Percentiles rank a stretch among this genome's conserved stretches.
Evolutionary conservation across 1,140 invertebrate genomes (phyloP).

Genomic region (Lanistes nyassanus): DNA sequence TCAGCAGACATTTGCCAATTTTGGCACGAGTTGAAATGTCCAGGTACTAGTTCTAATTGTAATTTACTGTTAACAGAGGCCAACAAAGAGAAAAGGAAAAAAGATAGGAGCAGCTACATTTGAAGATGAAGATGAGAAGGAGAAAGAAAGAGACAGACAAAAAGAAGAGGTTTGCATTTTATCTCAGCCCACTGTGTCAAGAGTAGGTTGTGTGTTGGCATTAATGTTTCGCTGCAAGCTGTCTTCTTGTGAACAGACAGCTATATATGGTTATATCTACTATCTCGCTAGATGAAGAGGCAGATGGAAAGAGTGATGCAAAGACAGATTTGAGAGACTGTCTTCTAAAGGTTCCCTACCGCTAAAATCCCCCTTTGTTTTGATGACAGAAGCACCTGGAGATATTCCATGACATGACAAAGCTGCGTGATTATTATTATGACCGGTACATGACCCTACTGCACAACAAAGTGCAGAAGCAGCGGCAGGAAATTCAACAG

Average conservation of each 20-base stretch:
- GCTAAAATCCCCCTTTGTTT: background rate
- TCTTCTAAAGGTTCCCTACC: background rate
- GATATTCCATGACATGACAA: conserved; percentile 43
- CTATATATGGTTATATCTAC: background rate
- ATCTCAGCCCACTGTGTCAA: background rate
- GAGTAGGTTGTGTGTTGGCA: background rate
- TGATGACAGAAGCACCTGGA: conserved; percentile 41
- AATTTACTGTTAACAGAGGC: conserved; percentile 15
- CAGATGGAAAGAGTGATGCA: too few species aligned
- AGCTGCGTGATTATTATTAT: conserved; percentile 41
- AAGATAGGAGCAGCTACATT: conserved; percentile 23
- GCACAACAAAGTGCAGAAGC: conserved; percentile 38
- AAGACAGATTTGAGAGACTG: too few species aligned
- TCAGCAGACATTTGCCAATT: too few species aligned
- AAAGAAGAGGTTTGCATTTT: conserved; percentile 28
- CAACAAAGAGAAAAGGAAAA: conserved; percentile 41
- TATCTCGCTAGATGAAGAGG: too few species aligned
- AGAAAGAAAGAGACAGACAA: conserved; percentile 35
- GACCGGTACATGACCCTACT: conserved; percentile 37
- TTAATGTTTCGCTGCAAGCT: background rate
- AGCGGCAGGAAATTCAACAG: conserved; percentile 36
- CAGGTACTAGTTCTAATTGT: background rate
- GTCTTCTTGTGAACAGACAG: background rate
- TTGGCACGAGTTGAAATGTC: too few species aligned
- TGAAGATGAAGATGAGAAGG: conserved; percentile 35